Evolutionary conservation across 2,113 vertebrate species (phyloP), one percentile per base, ranked within the genome.

Genomic region (Pagrus major): DNA sequence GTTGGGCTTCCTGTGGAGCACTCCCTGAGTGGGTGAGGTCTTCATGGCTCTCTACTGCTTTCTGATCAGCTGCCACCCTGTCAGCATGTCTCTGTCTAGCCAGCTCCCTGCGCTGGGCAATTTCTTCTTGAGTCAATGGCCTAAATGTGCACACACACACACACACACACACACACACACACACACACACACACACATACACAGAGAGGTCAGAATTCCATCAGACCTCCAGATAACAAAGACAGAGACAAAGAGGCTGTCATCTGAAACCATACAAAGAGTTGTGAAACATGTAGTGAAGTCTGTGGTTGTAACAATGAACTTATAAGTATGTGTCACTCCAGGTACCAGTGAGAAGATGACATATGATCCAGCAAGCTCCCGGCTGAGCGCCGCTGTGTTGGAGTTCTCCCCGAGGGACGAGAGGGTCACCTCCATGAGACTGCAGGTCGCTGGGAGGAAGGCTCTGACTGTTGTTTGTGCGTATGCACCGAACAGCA

Each of bases 91-190:
- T 95, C 83, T 63, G 94, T 61, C 96, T 93, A 0, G 94, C 97
- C 27, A 93, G 68, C 16, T 98, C 97, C 3, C 95, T 93, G 27
- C 98, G 94, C 87, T 96, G 93, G 20, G 93, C 86, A 21, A 99
- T 95, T 92, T 98, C 96, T 71, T 98, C 97, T 75, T 94, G 96
- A 42, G 96, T 97, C 92, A 99, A 91, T 2, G 96, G 96, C 84
- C 98, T 99, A 67, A 0, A 37, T 72, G 76, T 3, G n/a, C 16
- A 78, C 31, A 51, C 8, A 47, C 6, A 37, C 76, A 83, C 6
- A 46, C 10, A 33, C 8, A 76, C 16, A 79, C 12, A 73, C n/a
- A 55, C 3, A 70, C 6, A 23, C 14, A 78, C 39, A 52, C 2
- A 49, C 16, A 73, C n/a, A 47, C 3, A 70, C 10, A 29, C 16